phyloP scores from a whole-genome alignment of 2,888 invertebrate genomes.

The Ormyrus thymus region DNA sequence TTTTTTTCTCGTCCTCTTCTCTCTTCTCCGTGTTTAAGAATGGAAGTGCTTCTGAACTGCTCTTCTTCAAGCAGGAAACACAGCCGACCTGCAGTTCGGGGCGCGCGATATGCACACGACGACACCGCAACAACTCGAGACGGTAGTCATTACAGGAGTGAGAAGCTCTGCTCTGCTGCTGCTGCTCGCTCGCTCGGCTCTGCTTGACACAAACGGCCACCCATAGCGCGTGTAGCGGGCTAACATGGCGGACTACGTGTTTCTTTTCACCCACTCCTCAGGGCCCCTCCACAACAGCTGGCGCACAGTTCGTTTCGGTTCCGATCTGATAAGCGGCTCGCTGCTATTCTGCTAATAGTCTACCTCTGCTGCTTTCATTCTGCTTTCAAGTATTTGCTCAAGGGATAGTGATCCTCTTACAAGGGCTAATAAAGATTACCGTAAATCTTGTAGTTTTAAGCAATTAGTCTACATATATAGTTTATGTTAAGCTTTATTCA shows the following conservation, averaged over 20 bases:
- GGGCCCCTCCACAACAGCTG: neutral
- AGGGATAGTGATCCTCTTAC: too few relatives aligned
- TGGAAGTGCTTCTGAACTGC: too few relatives aligned
- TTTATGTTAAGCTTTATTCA: too few relatives aligned
- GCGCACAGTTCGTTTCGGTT: neutral
- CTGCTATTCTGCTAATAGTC: too few relatives aligned
- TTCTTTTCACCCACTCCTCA: conserved; percentile 20
- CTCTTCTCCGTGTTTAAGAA: neutral
- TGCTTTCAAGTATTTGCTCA: too few relatives aligned
- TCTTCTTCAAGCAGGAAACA: too few relatives aligned
- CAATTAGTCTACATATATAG: too few relatives aligned
- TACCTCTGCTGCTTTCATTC: too few relatives aligned
- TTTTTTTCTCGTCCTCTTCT: neutral
- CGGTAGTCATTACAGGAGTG: conserved; percentile 73
- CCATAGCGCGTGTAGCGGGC: conserved; percentile 44
- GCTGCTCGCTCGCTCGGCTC: conserved; percentile 11
- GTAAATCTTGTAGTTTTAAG: too few relatives aligned
- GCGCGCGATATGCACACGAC: neutral
- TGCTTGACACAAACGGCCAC: conserved; percentile 52
- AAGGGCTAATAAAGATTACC: too few relatives aligned
- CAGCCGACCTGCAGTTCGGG: neutral
- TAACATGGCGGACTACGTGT: conserved; percentile 46
- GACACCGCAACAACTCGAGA: conserved; percentile 70
- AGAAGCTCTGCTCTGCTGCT: conserved; percentile 52
- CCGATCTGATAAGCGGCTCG: too few relatives aligned